Conservation (phyloP, 2,888 invertebrate species). For the Zaprionus lineosus region DNA sequence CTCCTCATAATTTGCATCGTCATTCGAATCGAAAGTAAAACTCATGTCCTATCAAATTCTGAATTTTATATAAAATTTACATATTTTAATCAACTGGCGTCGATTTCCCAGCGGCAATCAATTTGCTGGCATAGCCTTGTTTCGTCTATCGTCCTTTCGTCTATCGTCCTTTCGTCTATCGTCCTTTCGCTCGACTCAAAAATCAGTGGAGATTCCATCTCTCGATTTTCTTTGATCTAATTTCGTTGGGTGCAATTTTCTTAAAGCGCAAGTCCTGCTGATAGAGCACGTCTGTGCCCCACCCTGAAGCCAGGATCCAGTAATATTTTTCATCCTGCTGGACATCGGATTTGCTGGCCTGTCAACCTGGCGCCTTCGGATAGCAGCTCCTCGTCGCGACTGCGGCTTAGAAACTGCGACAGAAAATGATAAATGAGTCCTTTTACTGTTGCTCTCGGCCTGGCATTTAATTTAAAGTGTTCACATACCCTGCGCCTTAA, state of each 20-base stretch:
- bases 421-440: conserved; percentile 62
- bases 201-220: conserved; percentile 32
- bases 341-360: conserved; percentile 22
- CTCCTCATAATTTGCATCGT: conserved; percentile 30
- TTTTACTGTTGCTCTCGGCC: conserved; percentile 36
- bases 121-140: conserved; percentile 25
- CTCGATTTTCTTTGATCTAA: conserved; percentile 37
- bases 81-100: conserved; percentile 61
- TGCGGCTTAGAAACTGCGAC: conserved; percentile 38
- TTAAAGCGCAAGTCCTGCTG: conserved; percentile 20
- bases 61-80: conserved; percentile 55
- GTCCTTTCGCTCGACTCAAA: conserved; percentile 7
- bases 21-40: background rate
- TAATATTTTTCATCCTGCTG: background rate
- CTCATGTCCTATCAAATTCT: conserved; percentile 1
- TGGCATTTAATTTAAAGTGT: conserved; percentile 41
- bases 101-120: conserved; percentile 69
- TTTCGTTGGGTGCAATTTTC: conserved; percentile 15
- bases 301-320: background rate
- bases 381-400: conserved; percentile 43
- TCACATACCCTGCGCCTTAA: background rate
- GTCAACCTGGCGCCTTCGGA: conserved; percentile 23
- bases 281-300: background rate
- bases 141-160: too few relatives aligned
- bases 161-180: too few relatives aligned